A percentile compares a stretch with the other conserved stretches of the same genome.
phyloP scores from a whole-genome alignment of 2,888 invertebrate species.

The Drosophila multiciliata region DNA sequence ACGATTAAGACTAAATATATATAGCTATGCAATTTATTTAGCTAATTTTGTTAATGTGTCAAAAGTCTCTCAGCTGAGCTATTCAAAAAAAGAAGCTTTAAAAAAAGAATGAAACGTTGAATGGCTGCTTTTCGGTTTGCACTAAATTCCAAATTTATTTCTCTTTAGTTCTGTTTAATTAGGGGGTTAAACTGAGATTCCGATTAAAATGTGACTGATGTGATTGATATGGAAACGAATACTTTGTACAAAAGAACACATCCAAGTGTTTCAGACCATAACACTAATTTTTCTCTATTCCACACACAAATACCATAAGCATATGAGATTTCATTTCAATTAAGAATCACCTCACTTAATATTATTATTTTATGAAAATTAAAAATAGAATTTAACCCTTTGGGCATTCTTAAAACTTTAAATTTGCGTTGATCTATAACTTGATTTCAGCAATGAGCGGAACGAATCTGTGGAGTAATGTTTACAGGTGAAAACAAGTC shows the following conservation, averaged over 20 bases:
- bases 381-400: not conserved
- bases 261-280: not conserved
- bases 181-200: too few relatives aligned
- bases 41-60: not conserved
- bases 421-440: not conserved
- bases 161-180: not conserved
- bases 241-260: not conserved
- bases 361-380: not conserved
- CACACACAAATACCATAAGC: not conserved
- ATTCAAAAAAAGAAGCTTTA: not conserved
- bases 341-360: not conserved
- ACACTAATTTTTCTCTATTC: not conserved
- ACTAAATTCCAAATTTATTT: not conserved
- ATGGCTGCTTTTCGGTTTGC: not conserved
- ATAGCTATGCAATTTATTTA: not conserved
- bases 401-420: not conserved
- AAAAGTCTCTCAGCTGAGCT: not conserved
- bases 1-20: not conserved
- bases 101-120: not conserved
- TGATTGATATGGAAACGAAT: not conserved
- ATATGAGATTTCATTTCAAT: not conserved
- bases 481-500: rapidly evolving
- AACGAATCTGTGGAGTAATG: slow-evolving; percentile 48
- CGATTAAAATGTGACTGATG: not conserved
- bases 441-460: slow-evolving; percentile 40